Evolutionary conservation across 2,797 vertebrate genomes (phyloP).

Genomic region (Prunella strophiata): DNA sequence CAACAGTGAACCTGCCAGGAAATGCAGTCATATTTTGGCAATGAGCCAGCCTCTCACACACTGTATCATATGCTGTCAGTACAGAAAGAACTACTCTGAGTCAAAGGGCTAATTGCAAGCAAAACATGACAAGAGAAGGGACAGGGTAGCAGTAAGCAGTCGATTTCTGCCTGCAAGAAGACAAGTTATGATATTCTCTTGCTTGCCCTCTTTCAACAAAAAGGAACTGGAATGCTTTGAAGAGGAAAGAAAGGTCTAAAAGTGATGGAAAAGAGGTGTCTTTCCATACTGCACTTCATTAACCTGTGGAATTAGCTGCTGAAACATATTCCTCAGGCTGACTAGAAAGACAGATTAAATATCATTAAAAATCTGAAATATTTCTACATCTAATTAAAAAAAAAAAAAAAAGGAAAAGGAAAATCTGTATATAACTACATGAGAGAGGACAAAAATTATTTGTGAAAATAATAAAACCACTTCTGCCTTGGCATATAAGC

Average conservation of each 20-base stretch:
- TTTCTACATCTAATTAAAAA: neutral
- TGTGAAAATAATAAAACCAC: neutral
- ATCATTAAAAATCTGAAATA: neutral
- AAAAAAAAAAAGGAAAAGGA: neutral
- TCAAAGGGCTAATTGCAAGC: neutral
- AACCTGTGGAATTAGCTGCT: neutral
- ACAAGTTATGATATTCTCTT: neutral
- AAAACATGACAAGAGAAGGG: neutral
- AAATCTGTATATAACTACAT: neutral
- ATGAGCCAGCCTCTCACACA: neutral
- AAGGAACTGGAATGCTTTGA: neutral
- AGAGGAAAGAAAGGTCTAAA: neutral
- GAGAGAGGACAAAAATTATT: neutral
- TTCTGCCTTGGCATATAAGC: neutral
- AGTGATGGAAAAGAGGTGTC: neutral
- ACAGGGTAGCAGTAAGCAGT: neutral
- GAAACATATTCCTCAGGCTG: neutral
- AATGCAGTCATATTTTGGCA: neutral
- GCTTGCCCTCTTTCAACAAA: neutral
- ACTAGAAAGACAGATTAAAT: neutral
- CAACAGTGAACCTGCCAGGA: neutral
- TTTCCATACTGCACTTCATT: neutral
- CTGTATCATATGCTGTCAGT: neutral
- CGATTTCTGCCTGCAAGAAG: neutral
- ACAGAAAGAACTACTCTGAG: neutral